These are phyloP conservation scores for Eulemur rubriventer DNA, from an alignment of 2,797 vertebrate genomes.

Conservation along the genomic window DNA sequence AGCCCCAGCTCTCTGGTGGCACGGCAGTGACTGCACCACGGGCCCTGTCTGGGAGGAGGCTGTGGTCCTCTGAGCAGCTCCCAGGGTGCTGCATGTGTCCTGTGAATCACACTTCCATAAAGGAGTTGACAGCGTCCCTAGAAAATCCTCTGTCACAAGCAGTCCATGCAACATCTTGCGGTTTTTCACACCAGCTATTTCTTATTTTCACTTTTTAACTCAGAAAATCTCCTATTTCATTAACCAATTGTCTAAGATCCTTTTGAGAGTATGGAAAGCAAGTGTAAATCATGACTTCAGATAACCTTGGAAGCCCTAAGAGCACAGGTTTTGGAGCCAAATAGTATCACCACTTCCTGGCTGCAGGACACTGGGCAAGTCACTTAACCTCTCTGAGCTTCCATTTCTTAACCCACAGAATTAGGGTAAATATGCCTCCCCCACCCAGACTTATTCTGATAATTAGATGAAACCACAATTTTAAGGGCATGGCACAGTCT, in stretches of 20 bases:
- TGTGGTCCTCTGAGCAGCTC: background rate
- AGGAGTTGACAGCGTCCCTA: rapidly evolving
- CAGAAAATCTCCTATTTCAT: background rate
- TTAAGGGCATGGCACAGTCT: background rate
- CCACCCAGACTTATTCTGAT: background rate
- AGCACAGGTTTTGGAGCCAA: background rate
- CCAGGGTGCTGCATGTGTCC: rapidly evolving
- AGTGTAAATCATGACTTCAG: background rate
- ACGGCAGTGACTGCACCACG: background rate
- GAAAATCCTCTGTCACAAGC: background rate
- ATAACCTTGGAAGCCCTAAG: background rate
- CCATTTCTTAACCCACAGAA: background rate
- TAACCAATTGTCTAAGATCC: background rate
- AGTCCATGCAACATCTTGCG: too few species aligned
- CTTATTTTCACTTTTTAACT: background rate
- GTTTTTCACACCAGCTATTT: background rate
- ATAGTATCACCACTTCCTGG: background rate
- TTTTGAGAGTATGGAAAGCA: background rate
- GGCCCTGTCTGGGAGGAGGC: background rate
- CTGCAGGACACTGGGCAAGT: background rate
- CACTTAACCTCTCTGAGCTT: background rate
- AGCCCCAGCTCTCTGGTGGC: background rate
- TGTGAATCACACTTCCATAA: background rate
- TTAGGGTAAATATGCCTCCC: background rate
- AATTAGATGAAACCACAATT: too few species aligned